phyloP scores from a whole-genome alignment of 2,888 invertebrate genomes.

The Leptogaster cylindrica region DNA sequence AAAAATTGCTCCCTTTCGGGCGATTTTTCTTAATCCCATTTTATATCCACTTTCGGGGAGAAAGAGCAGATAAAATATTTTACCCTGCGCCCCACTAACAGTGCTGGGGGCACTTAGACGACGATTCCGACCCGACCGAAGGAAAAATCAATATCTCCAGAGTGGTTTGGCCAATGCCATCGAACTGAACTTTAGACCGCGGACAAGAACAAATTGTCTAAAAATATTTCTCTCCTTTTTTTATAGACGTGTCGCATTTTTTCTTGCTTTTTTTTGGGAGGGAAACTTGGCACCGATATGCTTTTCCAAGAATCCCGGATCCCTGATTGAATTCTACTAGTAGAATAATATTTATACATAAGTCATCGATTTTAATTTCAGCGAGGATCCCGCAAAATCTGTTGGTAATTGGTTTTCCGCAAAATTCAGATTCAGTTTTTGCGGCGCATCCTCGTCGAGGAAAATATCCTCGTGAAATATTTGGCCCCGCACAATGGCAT shows the following conservation, averaged over 20 bases:
- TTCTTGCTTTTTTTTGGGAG: not conserved
- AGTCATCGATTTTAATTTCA: constrained; percentile 20
- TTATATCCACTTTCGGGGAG: constrained; percentile 23
- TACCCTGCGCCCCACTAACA: not conserved
- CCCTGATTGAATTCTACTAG: constrained; percentile 17
- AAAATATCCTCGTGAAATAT: no score
- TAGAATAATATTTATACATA: constrained; percentile 27
- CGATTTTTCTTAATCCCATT: constrained; percentile 37
- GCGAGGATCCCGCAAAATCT: not conserved
- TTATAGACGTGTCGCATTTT: not conserved
- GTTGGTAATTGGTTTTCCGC: constrained; percentile 7
- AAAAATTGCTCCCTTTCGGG: constrained; percentile 27
- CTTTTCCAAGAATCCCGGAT: not conserved
- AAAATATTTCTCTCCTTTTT: not conserved
- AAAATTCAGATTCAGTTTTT: no score
- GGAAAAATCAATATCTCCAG: constrained; percentile 17
- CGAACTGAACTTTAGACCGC: constrained; percentile 3
- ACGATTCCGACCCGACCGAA: constrained; percentile 13
- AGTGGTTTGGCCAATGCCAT: constrained; percentile 9
- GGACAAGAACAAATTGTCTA: not conserved
- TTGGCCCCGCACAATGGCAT: no score
- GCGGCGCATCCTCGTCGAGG: no score
- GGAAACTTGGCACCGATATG: not conserved
- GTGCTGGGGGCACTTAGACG: not conserved
- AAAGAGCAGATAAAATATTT: constrained; percentile 21